phyloP scores from a whole-genome alignment of 2,113 vertebrate species.

The Phainopepla nitens region DNA sequence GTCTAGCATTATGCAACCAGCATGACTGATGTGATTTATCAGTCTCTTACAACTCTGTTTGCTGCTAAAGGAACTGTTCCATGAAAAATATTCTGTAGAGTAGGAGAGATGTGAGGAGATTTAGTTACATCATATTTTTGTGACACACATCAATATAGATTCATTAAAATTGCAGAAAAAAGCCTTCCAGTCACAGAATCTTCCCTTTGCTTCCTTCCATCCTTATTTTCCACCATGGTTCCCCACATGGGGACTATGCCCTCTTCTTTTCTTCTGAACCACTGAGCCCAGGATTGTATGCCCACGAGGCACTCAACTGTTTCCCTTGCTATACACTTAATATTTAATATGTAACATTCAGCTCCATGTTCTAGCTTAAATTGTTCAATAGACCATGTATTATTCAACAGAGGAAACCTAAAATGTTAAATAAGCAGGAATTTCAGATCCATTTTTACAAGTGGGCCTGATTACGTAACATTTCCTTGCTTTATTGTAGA shows the following conservation, averaged over 20 bases:
- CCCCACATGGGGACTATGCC: neutral
- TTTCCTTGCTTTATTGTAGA: neutral
- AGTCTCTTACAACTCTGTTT: neutral
- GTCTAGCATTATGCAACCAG: neutral
- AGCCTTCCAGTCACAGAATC: neutral
- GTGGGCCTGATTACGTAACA: neutral
- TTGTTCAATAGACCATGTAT: neutral
- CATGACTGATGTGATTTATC: neutral
- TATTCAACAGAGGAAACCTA: neutral
- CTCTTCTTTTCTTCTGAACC: neutral
- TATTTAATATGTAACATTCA: constrained; percentile 32
- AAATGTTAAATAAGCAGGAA: neutral
- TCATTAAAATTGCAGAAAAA: neutral
- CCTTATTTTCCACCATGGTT: neutral
- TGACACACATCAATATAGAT: neutral
- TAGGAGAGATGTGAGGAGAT: neutral
- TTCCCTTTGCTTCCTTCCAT: neutral
- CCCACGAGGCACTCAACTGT: neutral
- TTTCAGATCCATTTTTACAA: neutral
- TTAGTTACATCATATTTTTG: constrained; percentile 1
- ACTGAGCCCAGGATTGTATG: neutral
- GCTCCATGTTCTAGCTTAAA: neutral
- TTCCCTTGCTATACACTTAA: neutral
- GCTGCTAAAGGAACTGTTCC: neutral
- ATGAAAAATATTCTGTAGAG: neutral